These are phyloP conservation scores for Sigmodon hispidus DNA, from an alignment of 2,113 vertebrate species.

Conservation along the genomic window DNA sequence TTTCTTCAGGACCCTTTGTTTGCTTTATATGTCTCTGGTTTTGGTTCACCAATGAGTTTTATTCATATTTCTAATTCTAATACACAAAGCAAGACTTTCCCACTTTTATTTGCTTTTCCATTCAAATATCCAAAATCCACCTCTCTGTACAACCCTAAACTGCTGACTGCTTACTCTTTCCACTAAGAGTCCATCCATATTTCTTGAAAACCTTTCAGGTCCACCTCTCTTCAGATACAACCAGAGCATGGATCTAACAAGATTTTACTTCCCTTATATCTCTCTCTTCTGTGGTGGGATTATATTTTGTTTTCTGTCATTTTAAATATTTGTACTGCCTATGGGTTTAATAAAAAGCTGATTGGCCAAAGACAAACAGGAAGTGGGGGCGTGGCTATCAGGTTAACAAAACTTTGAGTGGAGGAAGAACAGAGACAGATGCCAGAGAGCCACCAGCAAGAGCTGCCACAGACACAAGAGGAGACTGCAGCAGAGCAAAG, in stretches of 20 bases:
- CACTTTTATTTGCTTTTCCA: background rate
- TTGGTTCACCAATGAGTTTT: background rate
- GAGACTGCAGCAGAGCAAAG: too few relatives aligned
- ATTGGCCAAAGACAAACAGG: too few relatives aligned
- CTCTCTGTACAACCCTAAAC: background rate
- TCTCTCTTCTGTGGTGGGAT: too few relatives aligned
- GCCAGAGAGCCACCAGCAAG: too few relatives aligned
- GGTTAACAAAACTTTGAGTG: too few relatives aligned
- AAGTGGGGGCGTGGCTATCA: too few relatives aligned
- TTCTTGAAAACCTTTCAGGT: background rate
- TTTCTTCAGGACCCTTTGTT: background rate
- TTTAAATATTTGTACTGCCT: too few relatives aligned
- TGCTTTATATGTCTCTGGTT: conserved; percentile 31
- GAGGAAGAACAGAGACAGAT: too few relatives aligned
- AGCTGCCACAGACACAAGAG: too few relatives aligned
- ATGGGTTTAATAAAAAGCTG: too few relatives aligned
- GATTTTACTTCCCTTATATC: background rate
- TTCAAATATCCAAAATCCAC: background rate
- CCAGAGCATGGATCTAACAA: background rate
- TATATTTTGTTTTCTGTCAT: too few relatives aligned
- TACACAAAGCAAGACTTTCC: background rate
- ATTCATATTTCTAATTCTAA: conserved; percentile 16
- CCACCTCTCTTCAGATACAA: background rate
- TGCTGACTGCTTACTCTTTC: background rate
- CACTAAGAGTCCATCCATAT: background rate